phyloP scores from a whole-genome alignment of 2,797 vertebrate species.

The Pteronotus mesoamericanus region DNA sequence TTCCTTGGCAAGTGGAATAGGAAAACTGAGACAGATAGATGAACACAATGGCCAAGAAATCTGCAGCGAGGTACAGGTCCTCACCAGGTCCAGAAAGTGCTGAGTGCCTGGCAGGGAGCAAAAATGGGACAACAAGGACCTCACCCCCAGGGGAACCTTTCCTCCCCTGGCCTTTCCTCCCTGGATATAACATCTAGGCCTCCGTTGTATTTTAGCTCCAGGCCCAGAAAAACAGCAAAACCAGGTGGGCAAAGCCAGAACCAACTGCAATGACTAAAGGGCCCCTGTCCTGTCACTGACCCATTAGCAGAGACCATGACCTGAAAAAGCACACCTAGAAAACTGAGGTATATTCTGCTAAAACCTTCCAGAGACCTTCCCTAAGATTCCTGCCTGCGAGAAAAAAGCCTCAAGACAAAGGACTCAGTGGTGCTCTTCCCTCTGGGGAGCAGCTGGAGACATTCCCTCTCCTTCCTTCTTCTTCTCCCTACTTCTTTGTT shows the following conservation, averaged over 20 bases:
- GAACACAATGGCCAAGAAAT: background rate
- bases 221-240: background rate
- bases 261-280: background rate
- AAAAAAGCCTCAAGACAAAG: background rate
- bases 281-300: background rate
- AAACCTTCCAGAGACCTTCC: background rate
- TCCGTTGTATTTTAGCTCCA: background rate
- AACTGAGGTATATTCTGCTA: background rate
- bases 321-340: background rate
- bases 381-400: background rate
- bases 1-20: background rate
- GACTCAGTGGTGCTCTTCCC: background rate
- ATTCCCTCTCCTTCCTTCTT: background rate
- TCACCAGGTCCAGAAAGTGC: background rate
- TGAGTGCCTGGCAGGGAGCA: background rate
- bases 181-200: background rate
- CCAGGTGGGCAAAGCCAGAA: background rate
- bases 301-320: background rate
- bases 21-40: background rate
- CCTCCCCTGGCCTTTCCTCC: no score
- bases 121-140: background rate
- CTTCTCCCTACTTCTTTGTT: background rate
- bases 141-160: background rate
- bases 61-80: background rate
- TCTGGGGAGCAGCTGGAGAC: background rate